Percentiles rank a stretch among this genome's conserved stretches.
Conservation (phyloP, 2,888 invertebrate genomes). For the Hypsopygia costalis region DNA sequence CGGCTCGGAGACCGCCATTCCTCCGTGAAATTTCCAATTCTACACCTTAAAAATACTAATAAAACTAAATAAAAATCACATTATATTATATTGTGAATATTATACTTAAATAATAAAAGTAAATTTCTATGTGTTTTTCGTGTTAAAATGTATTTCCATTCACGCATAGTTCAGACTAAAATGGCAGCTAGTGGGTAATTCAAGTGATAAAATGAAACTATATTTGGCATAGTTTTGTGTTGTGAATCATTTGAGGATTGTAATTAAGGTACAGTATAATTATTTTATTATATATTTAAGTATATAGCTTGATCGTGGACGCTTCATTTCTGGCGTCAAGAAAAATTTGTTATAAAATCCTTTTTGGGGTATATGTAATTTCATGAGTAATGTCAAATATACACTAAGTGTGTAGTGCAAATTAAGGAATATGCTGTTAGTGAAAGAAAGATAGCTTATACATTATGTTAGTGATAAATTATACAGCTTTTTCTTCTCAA, state of each 20-base stretch:
- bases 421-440: too few relatives aligned
- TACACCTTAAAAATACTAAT: neutral
- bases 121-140: neutral
- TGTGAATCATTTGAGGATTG: conserved; percentile 1
- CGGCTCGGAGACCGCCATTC: neutral
- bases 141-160: neutral
- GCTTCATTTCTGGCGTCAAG: too few relatives aligned
- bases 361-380: too few relatives aligned
- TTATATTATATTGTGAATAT: neutral
- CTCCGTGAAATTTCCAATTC: neutral
- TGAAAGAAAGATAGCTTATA: too few relatives aligned
- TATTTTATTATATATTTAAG: too few relatives aligned
- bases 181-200: neutral
- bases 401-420: too few relatives aligned
- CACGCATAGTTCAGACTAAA: neutral
- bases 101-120: neutral
- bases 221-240: neutral
- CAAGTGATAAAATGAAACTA: neutral
- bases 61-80: neutral
- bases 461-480: too few relatives aligned
- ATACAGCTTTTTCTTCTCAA: too few relatives aligned
- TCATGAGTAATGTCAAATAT: too few relatives aligned
- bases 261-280: neutral
- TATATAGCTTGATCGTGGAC: too few relatives aligned
- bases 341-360: too few relatives aligned